Percentiles rank a stretch among this genome's conserved stretches.
These are phyloP conservation scores for Sphyrna mokarran DNA, from an alignment of 2,113 vertebrate species.

Conservation along the genomic window DNA sequence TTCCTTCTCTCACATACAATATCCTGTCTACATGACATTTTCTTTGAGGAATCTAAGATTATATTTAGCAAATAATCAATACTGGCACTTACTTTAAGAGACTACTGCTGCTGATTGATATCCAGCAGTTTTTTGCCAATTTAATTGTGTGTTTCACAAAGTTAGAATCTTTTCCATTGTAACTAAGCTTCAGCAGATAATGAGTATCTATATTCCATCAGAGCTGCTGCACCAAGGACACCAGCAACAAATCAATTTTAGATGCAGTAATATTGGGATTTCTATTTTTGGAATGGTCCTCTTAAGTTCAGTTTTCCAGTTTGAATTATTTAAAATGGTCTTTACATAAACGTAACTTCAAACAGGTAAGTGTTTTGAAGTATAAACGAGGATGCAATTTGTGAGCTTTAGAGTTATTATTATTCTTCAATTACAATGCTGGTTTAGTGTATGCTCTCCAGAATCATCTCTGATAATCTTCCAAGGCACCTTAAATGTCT, in stretches of 20 bases:
- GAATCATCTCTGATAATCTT: background rate
- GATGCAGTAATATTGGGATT: background rate
- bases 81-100: background rate
- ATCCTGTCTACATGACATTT: background rate
- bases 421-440: background rate
- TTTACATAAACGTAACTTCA: background rate
- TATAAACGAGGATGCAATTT: background rate
- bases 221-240: background rate
- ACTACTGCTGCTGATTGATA: background rate
- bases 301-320: background rate
- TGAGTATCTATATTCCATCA: background rate
- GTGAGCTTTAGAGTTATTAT: background rate
- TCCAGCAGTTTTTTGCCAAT: background rate
- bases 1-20: background rate
- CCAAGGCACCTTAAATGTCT: background rate
- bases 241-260: background rate
- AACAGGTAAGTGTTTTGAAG: background rate
- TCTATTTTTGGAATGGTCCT: background rate
- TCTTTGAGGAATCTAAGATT: background rate
- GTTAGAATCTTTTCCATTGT: background rate
- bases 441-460: background rate
- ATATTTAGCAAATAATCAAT: slow-evolving; percentile 25
- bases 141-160: background rate
- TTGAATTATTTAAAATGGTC: background rate
- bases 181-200: background rate